Evolutionary conservation across 2,888 invertebrate genomes (phyloP).

Genomic region (Heterodera filipjevi): DNA sequence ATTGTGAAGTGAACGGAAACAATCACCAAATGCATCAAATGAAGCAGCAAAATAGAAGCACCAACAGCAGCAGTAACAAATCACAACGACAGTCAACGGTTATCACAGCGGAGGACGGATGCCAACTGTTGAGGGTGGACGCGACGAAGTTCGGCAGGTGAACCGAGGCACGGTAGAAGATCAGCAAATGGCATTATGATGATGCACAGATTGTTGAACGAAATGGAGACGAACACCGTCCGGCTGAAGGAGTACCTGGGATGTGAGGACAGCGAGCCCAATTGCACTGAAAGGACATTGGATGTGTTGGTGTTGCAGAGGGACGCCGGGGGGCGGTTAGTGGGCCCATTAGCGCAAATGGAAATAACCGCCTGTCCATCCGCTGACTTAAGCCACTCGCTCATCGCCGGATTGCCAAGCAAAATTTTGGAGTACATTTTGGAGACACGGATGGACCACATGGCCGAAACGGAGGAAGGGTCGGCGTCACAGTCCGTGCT

Average conservation of each 20-base stretch:
- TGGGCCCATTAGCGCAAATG: not conserved
- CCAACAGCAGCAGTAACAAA: not conserved
- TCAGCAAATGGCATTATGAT: not conserved
- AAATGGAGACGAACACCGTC: slow-evolving; percentile 86
- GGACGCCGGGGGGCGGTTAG: slow-evolving; percentile 45
- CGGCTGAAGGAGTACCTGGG: slow-evolving; percentile 79
- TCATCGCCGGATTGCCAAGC: slow-evolving; percentile 83
- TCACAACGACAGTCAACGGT: slow-evolving; percentile 73
- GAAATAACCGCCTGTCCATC: not conserved
- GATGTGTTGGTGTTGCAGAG: slow-evolving; percentile 81
- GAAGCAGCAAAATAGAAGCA: no score
- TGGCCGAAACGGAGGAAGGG: not conserved
- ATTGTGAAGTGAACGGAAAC: slow-evolving; percentile 73
- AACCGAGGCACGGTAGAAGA: not conserved
- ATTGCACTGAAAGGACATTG: slow-evolving; percentile 28
- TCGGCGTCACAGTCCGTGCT: not conserved
- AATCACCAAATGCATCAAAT: slow-evolving; percentile 67
- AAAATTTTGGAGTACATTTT: slow-evolving; percentile 75
- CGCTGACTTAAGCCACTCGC: slow-evolving; percentile 74
- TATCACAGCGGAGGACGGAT: slow-evolving; percentile 79
- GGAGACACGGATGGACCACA: slow-evolving; percentile 33
- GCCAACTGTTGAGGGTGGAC: slow-evolving; percentile 81
- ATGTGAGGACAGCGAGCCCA: not conserved
- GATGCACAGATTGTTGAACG: slow-evolving; percentile 67
- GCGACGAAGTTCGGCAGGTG: slow-evolving; percentile 81